phyloP scores from a whole-genome alignment of 2,113 vertebrate species.

The Python bivittatus region DNA sequence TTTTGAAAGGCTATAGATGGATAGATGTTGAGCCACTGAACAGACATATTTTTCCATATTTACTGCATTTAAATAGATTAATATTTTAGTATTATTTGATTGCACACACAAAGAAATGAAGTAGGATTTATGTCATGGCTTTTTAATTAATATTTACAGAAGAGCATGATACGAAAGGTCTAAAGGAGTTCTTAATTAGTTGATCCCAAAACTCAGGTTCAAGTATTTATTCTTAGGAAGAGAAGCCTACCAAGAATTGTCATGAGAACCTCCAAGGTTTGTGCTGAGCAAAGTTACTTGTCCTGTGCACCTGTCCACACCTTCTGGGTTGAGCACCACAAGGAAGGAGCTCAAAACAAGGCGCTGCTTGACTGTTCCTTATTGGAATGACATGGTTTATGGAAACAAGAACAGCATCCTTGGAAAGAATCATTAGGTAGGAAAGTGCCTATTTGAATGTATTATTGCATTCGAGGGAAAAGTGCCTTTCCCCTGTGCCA shows the following conservation, averaged over 20 bases:
- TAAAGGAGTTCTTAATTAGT: not conserved
- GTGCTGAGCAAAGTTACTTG: not conserved
- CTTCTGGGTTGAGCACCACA: constrained; percentile 32
- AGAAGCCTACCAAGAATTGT: not conserved
- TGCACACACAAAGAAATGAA: constrained; percentile 31
- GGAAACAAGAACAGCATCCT: not conserved
- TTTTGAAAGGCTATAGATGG: not conserved
- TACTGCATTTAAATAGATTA: constrained; percentile 74
- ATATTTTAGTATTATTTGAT: constrained; percentile 60
- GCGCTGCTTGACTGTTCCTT: constrained; percentile 28
- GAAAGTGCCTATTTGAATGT: not conserved
- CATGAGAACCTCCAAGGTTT: not conserved
- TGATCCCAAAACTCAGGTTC: constrained; percentile 15
- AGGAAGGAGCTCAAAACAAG: constrained; percentile 36
- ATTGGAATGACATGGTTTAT: not conserved
- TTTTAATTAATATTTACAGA: not conserved
- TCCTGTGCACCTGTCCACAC: not conserved
- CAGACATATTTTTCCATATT: constrained; percentile 34
- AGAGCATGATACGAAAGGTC: not conserved
- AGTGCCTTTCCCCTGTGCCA: not conserved
- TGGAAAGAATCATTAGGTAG: not conserved
- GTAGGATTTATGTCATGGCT: not conserved
- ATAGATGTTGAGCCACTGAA: constrained; percentile 36
- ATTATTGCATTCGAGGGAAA: constrained; percentile 2
- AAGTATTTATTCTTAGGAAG: not conserved